phyloP scores from a whole-genome alignment of 2,113 vertebrate species.

The Macrotus californicus region DNA sequence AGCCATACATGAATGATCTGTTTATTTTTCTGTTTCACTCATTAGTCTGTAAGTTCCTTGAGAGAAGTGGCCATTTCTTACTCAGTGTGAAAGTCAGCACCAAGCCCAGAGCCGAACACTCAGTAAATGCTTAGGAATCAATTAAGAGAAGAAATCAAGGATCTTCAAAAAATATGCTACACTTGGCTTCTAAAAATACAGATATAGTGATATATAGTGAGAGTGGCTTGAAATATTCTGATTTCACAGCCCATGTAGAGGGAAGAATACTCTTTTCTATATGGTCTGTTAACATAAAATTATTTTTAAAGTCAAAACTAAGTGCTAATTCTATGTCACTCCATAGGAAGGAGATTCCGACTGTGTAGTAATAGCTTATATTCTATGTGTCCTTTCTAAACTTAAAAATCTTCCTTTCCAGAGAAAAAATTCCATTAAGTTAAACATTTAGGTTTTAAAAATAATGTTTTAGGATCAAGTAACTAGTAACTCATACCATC shows the following conservation, averaged over 20 bases:
- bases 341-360: background rate
- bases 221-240: background rate
- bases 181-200: background rate
- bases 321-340: conserved; percentile 30
- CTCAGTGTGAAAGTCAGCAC: background rate
- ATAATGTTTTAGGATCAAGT: conserved; percentile 42
- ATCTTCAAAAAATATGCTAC: background rate
- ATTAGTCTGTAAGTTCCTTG: background rate
- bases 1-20: background rate
- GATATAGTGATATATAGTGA: background rate
- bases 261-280: background rate
- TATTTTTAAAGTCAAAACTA: conserved; percentile 26
- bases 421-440: conserved; percentile 37
- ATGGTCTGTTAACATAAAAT: background rate
- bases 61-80: background rate
- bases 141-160: background rate
- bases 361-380: conserved; percentile 7
- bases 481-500: conserved; percentile 51
- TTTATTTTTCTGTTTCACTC: background rate
- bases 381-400: conserved; percentile 16
- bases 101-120: background rate
- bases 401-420: conserved; percentile 1
- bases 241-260: background rate
- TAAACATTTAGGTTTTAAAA: conserved; percentile 59
- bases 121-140: background rate